Conservation (phyloP, 2,113 vertebrate species). For the Microcebus ravelobensis region DNA sequence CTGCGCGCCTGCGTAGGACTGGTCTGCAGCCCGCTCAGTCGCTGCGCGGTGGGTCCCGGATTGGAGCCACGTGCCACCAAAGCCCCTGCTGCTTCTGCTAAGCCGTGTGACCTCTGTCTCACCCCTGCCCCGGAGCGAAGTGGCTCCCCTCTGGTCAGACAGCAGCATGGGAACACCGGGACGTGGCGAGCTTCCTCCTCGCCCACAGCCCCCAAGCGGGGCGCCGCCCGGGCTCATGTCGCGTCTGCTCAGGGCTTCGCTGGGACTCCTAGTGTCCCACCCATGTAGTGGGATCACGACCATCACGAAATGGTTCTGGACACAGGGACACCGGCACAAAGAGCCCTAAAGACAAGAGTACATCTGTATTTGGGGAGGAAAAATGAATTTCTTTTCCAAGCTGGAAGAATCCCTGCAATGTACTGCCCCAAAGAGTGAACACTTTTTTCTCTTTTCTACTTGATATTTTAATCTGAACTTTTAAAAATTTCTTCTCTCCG, state of each 20-base stretch:
- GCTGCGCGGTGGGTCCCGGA: neutral
- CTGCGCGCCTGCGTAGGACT: neutral
- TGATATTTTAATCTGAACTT: neutral
- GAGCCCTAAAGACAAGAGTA: neutral
- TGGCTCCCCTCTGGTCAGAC: neutral
- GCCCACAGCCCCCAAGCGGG: neutral
- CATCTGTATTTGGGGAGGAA: neutral
- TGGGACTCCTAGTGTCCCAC: accelerated
- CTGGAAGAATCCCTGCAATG: neutral
- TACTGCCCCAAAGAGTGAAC: neutral
- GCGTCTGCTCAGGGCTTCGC: too few relatives aligned
- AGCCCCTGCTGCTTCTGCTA: neutral
- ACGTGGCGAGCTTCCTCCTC: neutral
- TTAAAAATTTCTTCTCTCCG: neutral
- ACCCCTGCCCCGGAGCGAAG: neutral
- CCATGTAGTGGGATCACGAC: neutral
- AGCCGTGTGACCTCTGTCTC: neutral
- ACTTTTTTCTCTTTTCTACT: neutral
- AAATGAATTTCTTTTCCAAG: neutral
- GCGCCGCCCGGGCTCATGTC: too few relatives aligned
- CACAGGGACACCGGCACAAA: neutral
- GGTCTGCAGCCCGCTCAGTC: neutral
- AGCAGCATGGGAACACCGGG: neutral
- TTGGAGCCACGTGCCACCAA: neutral
- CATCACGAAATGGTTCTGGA: neutral